Conservation (phyloP, 2,797 vertebrate species). For the Ciconia nigra region DNA sequence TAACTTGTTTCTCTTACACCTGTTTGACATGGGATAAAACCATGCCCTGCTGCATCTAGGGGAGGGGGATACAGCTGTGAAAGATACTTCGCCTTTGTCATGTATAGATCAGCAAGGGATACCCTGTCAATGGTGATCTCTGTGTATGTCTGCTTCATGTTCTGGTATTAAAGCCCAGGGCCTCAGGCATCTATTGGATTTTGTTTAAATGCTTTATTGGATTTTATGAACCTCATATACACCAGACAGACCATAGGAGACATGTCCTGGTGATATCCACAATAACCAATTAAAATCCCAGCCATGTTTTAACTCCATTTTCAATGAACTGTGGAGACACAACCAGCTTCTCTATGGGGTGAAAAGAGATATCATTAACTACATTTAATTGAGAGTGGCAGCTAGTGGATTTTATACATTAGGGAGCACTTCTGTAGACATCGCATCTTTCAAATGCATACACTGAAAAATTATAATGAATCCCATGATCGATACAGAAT, state of each 20-base stretch:
- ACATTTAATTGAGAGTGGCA: slow-evolving; percentile 61
- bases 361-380: slow-evolving; percentile 62
- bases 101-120: neutral
- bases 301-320: slow-evolving; percentile 29
- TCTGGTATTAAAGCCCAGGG: slow-evolving; percentile 24
- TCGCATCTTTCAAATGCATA: slow-evolving; percentile 34
- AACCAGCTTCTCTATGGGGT: neutral
- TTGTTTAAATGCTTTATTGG: slow-evolving; percentile 54
- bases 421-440: slow-evolving; percentile 61
- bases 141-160: neutral
- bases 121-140: neutral
- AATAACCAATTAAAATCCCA: slow-evolving; percentile 54
- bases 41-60: neutral
- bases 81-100: neutral
- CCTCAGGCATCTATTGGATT: slow-evolving; percentile 33
- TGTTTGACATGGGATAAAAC: neutral
- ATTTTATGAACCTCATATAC: slow-evolving; percentile 38
- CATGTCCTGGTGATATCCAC: slow-evolving; percentile 1
- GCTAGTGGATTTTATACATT: slow-evolving; percentile 58
- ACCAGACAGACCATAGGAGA: slow-evolving; percentile 16
- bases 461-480: slow-evolving; percentile 60
- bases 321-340: slow-evolving; percentile 16
- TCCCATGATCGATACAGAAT: slow-evolving; percentile 47
- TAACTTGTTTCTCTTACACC: neutral
- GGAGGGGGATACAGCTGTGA: neutral